Percentiles rank a stretch among this genome's conserved stretches.
These are phyloP conservation scores for Eristalis tenax DNA, from an alignment of 2,888 invertebrate genomes.

Conservation along the genomic window DNA sequence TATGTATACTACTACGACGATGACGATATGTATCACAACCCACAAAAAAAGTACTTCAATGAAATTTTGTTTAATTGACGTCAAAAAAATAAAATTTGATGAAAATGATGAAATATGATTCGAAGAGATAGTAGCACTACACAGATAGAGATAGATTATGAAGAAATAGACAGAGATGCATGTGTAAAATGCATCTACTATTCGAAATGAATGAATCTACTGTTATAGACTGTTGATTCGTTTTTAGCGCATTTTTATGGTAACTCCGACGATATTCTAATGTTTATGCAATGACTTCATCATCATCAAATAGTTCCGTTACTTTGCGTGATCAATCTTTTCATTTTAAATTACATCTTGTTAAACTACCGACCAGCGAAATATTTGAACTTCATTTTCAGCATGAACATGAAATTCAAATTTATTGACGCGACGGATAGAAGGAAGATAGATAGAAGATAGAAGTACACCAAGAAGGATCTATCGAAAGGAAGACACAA, in stretches of 20 bases:
- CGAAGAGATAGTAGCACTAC: conserved; percentile 9
- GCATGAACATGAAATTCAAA: conserved; percentile 11
- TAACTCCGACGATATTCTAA: not conserved
- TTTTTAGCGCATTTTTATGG: not conserved
- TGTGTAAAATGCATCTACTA: too few species aligned
- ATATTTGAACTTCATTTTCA: not conserved
- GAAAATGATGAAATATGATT: not conserved
- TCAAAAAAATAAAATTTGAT: conserved; percentile 63
- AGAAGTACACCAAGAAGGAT: conserved; percentile 28
- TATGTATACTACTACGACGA: conserved; percentile 67
- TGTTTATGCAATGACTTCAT: not conserved
- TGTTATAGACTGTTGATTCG: not conserved
- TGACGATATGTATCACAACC: conserved; percentile 73
- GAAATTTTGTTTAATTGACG: conserved; percentile 12
- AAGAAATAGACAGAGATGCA: not conserved
- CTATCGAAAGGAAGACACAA: conserved; percentile 33
- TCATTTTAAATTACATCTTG: not conserved
- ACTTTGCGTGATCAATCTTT: not conserved
- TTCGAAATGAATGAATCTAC: not conserved
- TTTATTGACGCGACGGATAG: not conserved
- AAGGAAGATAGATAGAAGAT: conserved; percentile 24
- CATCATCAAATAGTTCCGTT: not conserved
- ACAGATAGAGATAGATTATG: conserved; percentile 29
- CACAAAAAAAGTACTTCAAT: conserved; percentile 64
- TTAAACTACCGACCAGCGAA: not conserved